Percentiles rank a stretch among this genome's conserved stretches.
Conservation (phyloP, 2,797 vertebrate genomes). For the Sebastes matsubarae region DNA sequence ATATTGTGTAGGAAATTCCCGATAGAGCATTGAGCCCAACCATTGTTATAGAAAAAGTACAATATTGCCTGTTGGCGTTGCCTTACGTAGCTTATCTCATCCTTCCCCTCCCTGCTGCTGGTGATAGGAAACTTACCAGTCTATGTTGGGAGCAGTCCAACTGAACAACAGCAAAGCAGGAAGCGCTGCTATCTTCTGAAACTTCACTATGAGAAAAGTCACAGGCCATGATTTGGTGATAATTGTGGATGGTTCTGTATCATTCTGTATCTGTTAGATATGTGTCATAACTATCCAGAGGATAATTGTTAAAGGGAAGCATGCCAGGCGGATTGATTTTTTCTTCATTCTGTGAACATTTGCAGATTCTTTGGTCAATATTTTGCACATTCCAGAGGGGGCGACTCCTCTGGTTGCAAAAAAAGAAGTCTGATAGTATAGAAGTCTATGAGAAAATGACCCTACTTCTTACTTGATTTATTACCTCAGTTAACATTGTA, state of each 20-base stretch:
- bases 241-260: neutral
- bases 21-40: slow-evolving; percentile 12
- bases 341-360: neutral
- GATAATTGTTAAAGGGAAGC: neutral
- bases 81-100: slow-evolving; percentile 37
- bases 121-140: slow-evolving; percentile 26
- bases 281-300: neutral
- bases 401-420: accelerated
- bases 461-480: no score
- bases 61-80: slow-evolving; percentile 17
- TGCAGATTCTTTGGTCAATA: neutral
- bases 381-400: neutral
- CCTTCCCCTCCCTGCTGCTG: slow-evolving; percentile 36
- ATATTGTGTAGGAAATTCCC: slow-evolving; percentile 42
- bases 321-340: neutral
- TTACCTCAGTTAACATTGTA: no score
- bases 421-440: no score
- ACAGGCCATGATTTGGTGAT: neutral
- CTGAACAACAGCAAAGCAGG: slow-evolving; percentile 5
- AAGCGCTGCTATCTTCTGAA: neutral
- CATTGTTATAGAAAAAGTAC: slow-evolving; percentile 34
- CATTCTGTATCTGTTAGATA: neutral
- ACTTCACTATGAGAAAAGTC: neutral
- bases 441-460: no score
- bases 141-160: neutral